These are phyloP conservation scores for Tupaia chinensis DNA, from an alignment of 2,113 vertebrate genomes.

Conservation along the genomic window DNA sequence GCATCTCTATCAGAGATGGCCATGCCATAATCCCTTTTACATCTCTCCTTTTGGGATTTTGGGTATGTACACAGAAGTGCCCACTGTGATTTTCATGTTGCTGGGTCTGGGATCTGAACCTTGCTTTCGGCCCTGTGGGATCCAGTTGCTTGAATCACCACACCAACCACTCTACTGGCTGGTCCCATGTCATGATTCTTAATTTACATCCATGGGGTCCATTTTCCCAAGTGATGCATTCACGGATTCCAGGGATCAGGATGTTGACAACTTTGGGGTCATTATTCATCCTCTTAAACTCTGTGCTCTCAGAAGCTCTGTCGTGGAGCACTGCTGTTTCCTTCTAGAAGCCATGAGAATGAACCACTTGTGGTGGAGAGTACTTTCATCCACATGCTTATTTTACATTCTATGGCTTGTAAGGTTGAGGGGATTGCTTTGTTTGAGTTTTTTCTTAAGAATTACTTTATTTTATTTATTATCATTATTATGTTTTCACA, in stretches of 20 bases:
- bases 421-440: background rate
- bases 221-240: background rate
- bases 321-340: background rate
- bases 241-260: background rate
- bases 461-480: too few relatives aligned
- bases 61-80: too few relatives aligned
- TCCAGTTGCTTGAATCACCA: too few relatives aligned
- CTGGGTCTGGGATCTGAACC: too few relatives aligned
- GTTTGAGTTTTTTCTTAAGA: background rate
- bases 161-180: too few relatives aligned
- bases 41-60: too few relatives aligned
- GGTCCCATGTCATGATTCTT: background rate
- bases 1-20: too few relatives aligned
- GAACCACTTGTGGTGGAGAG: background rate
- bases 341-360: background rate
- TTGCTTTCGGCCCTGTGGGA: too few relatives aligned
- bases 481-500: too few relatives aligned
- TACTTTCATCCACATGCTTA: background rate
- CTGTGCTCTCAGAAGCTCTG: background rate
- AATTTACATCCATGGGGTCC: background rate
- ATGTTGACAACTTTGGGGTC: background rate
- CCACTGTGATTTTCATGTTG: too few relatives aligned
- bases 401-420: background rate
- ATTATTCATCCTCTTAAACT: background rate
- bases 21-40: too few relatives aligned